Percentiles rank a stretch among this genome's conserved stretches.
Conservation (phyloP, 2,797 vertebrate species). For the Scarus forsteni region DNA sequence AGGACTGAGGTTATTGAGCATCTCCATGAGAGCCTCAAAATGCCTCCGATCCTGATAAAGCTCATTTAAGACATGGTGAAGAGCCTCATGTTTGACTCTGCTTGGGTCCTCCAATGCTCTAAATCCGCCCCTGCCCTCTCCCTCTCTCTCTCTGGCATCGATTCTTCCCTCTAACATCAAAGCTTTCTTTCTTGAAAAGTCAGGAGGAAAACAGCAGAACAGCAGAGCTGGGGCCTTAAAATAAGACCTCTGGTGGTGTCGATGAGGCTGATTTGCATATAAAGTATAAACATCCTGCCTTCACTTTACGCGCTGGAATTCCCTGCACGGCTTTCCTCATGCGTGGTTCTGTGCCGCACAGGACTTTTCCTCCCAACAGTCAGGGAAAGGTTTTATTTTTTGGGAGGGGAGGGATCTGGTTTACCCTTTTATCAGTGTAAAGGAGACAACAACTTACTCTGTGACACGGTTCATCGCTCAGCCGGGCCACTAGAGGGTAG, state of each 20-base stretch:
- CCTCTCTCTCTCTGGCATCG: conserved; percentile 60
- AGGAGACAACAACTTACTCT: conserved; percentile 63
- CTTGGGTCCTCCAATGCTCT: too few relatives aligned
- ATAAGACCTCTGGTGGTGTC: conserved; percentile 57
- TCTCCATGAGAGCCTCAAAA: too few relatives aligned
- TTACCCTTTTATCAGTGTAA: conserved; percentile 48
- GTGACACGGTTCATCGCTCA: conserved; percentile 64
- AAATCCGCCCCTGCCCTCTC: conserved; percentile 17
- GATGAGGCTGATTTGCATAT: conserved; percentile 66
- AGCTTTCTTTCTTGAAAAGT: conserved; percentile 79
- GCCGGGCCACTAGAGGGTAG: conserved; percentile 79
- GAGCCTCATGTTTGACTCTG: too few relatives aligned
- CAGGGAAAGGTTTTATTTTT: background rate
- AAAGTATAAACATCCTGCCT: conserved; percentile 64
- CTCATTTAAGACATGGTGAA: too few relatives aligned
- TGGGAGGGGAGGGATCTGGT: conserved; percentile 11
- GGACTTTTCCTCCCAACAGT: conserved; percentile 45
- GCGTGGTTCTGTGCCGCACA: conserved; percentile 40
- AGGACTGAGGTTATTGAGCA: too few relatives aligned
- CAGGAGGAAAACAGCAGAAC: conserved; percentile 22
- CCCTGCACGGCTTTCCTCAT: conserved; percentile 49
- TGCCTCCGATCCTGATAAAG: too few relatives aligned
- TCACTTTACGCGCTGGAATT: conserved; percentile 50
- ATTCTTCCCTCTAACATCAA: conserved; percentile 78
- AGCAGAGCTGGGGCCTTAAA: conserved; percentile 46